These are phyloP conservation scores for Pogonomyrmex californicus DNA, from an alignment of 1,140 invertebrate species.

Conservation along the genomic window DNA sequence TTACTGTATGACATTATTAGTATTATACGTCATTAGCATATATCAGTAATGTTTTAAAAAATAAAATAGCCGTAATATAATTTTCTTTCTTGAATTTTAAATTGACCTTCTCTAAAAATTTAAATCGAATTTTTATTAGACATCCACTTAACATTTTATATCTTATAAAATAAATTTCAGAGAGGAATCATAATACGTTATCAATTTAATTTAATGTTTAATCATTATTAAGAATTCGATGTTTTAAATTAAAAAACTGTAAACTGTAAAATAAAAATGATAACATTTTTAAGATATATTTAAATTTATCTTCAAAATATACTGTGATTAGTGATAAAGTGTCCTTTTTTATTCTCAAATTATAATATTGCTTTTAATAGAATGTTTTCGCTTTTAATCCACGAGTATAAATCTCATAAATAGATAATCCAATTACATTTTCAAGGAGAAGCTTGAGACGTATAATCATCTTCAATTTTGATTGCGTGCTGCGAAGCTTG, in stretches of 20 bases:
- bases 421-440: not conserved
- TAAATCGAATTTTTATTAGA: not conserved
- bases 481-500: conserved; percentile 15
- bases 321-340: not conserved
- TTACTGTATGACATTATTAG: not conserved
- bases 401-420: not conserved
- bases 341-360: not conserved
- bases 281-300: not conserved
- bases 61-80: not conserved
- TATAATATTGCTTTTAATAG: conserved; percentile 18
- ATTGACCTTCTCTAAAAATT: too few relatives aligned
- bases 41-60: not conserved
- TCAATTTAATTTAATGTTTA: not conserved
- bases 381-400: not conserved
- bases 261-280: conserved; percentile 5
- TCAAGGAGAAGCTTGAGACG: not conserved
- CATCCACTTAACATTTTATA: not conserved
- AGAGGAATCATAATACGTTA: not conserved
- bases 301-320: too few relatives aligned
- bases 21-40: not conserved
- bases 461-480: conserved; percentile 26
- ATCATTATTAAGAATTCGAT: not conserved
- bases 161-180: conserved; percentile 6
- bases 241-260: conserved; percentile 5
- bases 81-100: not conserved